These are phyloP conservation scores for Mohoua ochrocephala DNA, from an alignment of 2,113 vertebrate genomes.

Conservation along the genomic window DNA sequence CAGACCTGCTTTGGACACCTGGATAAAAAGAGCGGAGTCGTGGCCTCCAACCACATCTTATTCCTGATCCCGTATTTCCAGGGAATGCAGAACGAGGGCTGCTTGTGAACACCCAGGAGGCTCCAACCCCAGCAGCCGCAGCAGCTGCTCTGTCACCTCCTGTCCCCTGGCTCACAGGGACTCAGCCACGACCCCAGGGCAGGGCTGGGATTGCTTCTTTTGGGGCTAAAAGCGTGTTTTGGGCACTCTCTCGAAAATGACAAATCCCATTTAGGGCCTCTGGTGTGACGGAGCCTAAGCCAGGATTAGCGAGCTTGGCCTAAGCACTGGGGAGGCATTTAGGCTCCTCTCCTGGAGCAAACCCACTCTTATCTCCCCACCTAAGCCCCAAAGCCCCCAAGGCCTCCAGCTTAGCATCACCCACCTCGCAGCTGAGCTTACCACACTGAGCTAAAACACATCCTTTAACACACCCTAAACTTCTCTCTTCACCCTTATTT, in stretches of 20 bases:
- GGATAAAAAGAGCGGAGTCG: accelerated
- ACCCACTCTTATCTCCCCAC: background rate
- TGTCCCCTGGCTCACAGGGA: background rate
- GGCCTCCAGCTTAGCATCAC: background rate
- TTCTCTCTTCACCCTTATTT: accelerated
- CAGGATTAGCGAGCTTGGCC: background rate
- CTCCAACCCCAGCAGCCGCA: background rate
- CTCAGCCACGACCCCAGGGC: background rate
- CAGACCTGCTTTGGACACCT: background rate
- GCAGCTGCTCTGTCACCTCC: background rate
- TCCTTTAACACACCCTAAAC: no score
- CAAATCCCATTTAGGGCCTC: background rate
- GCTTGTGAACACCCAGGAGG: background rate
- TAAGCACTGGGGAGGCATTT: background rate
- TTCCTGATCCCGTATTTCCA: background rate
- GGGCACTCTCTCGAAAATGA: background rate
- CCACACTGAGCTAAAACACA: background rate
- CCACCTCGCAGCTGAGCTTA: background rate
- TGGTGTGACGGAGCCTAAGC: background rate
- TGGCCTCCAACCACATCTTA: background rate
- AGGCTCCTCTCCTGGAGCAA: background rate
- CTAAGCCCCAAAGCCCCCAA: background rate
- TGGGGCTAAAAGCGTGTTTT: background rate
- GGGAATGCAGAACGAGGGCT: background rate
- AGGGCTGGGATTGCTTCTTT: background rate